Evolutionary conservation across 2,888 invertebrate species (phyloP), one percentile per base, ranked within the genome.

Genomic region (Incurvaria masculella): DNA sequence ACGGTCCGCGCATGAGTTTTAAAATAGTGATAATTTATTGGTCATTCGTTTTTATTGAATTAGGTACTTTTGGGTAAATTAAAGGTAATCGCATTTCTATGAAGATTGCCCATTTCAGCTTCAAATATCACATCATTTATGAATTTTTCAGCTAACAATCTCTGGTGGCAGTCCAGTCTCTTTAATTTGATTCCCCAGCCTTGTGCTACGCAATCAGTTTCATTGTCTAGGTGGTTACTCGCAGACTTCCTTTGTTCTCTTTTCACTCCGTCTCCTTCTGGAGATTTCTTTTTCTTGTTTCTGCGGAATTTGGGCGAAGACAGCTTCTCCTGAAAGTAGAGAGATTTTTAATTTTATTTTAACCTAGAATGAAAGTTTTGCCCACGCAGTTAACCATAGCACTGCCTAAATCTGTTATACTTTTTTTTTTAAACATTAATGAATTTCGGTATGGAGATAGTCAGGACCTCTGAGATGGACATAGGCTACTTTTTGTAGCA

Each of bases 91-190:
- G 33, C 33, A 14, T 33, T 33, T 11, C 33, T 33, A n/a, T 33
- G 41, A 16, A 41, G 41, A 41, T 18, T 41, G 2, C 17, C 41
- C 41, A 41, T 41, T 41, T 41, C 19, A 17, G 17, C 41, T 41
- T 41, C 41, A 41, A 41, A 41, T 41, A 41, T 18, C 10, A 41
- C 17, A 14, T 41, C 41, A 17, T 41, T 41, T 16, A 41, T 41
- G 8, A 20, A 18, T 17, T 41, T 41, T 20, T 41, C 20, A 10
- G 41, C 41, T 8, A 41, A 41, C 8, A 41, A 14, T 41, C 20
- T 4, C 14, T 41, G 41, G 3, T 41, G 17, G 6, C 17, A 18
- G 3, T 18, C 18, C 41, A 41, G 10, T 20, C 20, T 11, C 11
- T 41, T 18, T 3, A 41, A n/a, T n/a, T 41, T 20, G 4, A 41